A percentile compares a stretch with the other conserved stretches of the same genome.
Evolutionary conservation across 2,113 vertebrate species (phyloP).

Genomic region (Epinephelus fuscoguttatus): DNA sequence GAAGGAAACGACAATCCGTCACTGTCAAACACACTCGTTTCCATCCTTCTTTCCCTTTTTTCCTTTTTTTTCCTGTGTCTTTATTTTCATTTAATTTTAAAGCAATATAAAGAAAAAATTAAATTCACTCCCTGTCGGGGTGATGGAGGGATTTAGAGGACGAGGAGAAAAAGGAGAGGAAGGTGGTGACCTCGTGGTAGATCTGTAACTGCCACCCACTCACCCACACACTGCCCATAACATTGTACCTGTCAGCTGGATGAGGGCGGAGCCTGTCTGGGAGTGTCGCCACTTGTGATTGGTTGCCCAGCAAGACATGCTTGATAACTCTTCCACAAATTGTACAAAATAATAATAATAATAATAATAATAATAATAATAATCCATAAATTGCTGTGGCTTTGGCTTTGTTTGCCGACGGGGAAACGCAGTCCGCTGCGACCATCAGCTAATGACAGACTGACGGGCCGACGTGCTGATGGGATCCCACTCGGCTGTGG

Average conservation of each 20-base stretch:
- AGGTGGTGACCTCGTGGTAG: neutral
- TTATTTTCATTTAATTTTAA: neutral
- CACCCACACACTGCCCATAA: neutral
- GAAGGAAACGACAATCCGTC: neutral
- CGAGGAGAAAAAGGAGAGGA: neutral
- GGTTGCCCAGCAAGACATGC: slow-evolving; percentile 73
- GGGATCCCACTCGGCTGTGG: slow-evolving; percentile 52
- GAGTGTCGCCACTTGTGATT: slow-evolving; percentile 71
- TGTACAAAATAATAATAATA: neutral
- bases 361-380: slow-evolving; percentile 27
- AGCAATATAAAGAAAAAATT: neutral
- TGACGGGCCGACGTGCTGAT: slow-evolving; percentile 51
- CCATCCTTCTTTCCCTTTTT: neutral
- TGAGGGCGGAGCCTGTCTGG: slow-evolving; percentile 69
- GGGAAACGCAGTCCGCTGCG: slow-evolving; percentile 24
- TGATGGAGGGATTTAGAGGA: neutral
- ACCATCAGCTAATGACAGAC: slow-evolving; percentile 62
- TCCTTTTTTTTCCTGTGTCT: neutral
- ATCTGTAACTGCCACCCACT: neutral
- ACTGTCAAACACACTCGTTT: neutral
- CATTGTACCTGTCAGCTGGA: slow-evolving; percentile 77
- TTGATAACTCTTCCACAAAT: slow-evolving; percentile 51
- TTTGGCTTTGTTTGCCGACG: slow-evolving; percentile 34
- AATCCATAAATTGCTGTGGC: slow-evolving; percentile 45
- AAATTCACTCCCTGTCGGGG: neutral